These are phyloP conservation scores for Iguana delicatissima DNA, from an alignment of 2,797 vertebrate genomes.

Conservation along the genomic window DNA sequence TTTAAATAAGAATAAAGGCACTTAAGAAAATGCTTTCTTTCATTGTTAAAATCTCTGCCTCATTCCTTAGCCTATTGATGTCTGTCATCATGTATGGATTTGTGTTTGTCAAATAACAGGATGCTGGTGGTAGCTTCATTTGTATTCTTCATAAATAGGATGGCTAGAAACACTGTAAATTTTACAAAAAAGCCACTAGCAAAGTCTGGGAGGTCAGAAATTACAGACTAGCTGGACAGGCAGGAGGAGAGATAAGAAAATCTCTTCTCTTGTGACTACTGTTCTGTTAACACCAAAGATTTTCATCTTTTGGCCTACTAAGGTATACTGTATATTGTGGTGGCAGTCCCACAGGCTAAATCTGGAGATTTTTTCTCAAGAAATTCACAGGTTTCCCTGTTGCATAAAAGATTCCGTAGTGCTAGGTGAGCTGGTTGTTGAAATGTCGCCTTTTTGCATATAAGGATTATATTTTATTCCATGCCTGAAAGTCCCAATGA, in stretches of 20 bases:
- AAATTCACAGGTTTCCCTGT: neutral
- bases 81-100: conserved; percentile 66
- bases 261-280: neutral
- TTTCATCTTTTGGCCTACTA: neutral
- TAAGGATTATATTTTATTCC: neutral
- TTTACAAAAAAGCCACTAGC: conserved; percentile 35
- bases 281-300: neutral
- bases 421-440: neutral
- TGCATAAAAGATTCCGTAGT: neutral
- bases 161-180: conserved; percentile 47
- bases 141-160: conserved; percentile 54
- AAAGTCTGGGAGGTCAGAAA: conserved; percentile 17
- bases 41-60: conserved; percentile 12
- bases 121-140: conserved; percentile 53
- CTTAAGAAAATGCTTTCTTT: no score
- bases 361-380: neutral
- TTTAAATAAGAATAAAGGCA: conserved; percentile 57
- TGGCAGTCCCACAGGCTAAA: neutral
- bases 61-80: conserved; percentile 66
- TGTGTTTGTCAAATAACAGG: conserved; percentile 21
- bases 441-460: neutral
- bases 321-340: neutral
- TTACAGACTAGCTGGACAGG: neutral
- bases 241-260: neutral
- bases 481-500: neutral